Conservation (phyloP, 2,888 invertebrate species). For the Drosophila paramelanica region DNA sequence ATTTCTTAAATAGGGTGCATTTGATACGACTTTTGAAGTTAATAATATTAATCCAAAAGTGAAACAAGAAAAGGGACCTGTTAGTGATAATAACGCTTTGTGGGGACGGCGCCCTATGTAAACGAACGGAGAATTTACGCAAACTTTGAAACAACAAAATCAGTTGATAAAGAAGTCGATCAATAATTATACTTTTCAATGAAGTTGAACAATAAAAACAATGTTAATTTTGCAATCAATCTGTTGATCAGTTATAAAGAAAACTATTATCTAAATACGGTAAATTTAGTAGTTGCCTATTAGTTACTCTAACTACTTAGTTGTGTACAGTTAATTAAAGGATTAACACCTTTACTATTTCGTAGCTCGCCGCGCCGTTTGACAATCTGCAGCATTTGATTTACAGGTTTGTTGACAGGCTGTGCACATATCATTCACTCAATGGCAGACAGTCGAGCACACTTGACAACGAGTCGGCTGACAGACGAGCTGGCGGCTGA, state of each 20-base stretch:
- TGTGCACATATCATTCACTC: conserved; percentile 40
- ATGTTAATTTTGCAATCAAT: too few species aligned
- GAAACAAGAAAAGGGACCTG: not conserved
- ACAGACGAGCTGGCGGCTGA: conserved; percentile 32
- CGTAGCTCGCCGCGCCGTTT: not conserved
- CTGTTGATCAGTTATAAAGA: too few species aligned
- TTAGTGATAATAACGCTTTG: not conserved
- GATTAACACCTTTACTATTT: not conserved
- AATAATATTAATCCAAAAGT: not conserved
- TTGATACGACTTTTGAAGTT: not conserved
- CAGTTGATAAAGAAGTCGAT: not conserved
- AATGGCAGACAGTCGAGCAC: conserved; percentile 25
- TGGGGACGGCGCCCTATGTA: conserved; percentile 32
- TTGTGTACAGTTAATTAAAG: not conserved
- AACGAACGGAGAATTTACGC: too few species aligned
- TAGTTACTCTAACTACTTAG: not conserved
- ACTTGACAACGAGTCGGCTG: conserved; percentile 26
- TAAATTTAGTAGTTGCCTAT: not conserved
- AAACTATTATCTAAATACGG: not conserved
- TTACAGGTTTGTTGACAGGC: conserved; percentile 58
- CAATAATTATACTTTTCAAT: not conserved
- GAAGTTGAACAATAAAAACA: not conserved
- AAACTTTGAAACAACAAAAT: not conserved
- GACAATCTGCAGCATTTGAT: conserved; percentile 35
- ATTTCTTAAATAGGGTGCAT: not conserved